Conservation (phyloP, 1,140 invertebrate genomes). For the Macrostomum lignano region DNA sequence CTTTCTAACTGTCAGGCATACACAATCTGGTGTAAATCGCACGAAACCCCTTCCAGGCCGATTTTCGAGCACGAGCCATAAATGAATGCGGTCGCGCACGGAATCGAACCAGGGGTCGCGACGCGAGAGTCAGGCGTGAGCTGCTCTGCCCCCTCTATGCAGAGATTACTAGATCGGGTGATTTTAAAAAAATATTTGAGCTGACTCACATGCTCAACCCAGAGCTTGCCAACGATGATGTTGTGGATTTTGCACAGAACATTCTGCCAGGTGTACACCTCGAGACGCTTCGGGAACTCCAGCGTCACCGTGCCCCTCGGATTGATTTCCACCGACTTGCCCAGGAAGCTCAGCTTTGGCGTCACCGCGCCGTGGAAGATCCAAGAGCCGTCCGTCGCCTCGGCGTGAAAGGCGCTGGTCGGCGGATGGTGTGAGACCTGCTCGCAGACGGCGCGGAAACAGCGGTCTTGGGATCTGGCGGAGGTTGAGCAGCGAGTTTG, state of each 20-base stretch:
- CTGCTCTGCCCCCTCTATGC: too few relatives aligned
- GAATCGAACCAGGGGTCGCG: too few relatives aligned
- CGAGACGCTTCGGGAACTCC: constrained; percentile 56
- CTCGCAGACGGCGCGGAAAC: too few relatives aligned
- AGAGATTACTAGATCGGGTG: too few relatives aligned
- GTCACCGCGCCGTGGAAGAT: constrained; percentile 61
- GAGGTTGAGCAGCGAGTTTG: too few relatives aligned
- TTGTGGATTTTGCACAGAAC: constrained; percentile 85
- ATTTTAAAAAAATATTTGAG: constrained; percentile 6
- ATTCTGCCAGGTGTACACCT: constrained; percentile 78
- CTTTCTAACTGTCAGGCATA: too few relatives aligned
- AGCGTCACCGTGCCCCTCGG: constrained; percentile 66
- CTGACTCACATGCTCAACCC: constrained; percentile 62
- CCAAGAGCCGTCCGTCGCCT: constrained; percentile 31
- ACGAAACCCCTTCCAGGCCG: too few relatives aligned
- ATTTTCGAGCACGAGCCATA: too few relatives aligned
- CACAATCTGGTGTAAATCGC: too few relatives aligned
- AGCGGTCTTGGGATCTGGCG: too few relatives aligned
- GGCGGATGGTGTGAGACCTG: constrained; percentile 87
- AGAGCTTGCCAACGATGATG: constrained; percentile 80
- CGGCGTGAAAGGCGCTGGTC: constrained; percentile 51
- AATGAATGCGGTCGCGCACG: too few relatives aligned
- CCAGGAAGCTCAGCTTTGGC: constrained; percentile 79
- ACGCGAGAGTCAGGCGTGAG: too few relatives aligned
- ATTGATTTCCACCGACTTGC: constrained; percentile 73